Percentiles rank a stretch among this genome's conserved stretches.
These are phyloP conservation scores for Periplaneta americana DNA, from an alignment of 1,140 invertebrate genomes.

Conservation along the genomic window DNA sequence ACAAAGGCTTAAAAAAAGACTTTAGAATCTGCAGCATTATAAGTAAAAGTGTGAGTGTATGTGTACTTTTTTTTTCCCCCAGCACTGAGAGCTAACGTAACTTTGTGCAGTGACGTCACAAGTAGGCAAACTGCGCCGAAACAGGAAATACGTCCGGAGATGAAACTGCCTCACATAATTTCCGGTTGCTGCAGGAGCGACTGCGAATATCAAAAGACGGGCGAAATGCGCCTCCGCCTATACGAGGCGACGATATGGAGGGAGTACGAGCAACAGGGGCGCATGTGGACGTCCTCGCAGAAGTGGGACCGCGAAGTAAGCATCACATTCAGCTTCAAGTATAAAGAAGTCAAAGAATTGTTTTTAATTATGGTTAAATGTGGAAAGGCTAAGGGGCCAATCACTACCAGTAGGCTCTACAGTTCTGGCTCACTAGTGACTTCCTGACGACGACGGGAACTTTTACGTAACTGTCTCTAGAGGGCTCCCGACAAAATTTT, in stretches of 20 bases:
- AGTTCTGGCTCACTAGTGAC: too few species aligned
- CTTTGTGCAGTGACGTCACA: constrained; percentile 1
- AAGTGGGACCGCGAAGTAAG: too few species aligned
- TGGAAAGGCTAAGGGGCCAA: too few species aligned
- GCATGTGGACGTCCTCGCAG: background rate
- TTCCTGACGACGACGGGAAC: too few species aligned
- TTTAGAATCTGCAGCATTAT: background rate
- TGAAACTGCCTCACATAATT: constrained; percentile 12
- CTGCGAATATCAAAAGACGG: constrained; percentile 10
- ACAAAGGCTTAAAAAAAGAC: background rate
- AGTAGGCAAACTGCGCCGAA: constrained; percentile 2
- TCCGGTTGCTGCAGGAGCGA: constrained; percentile 4
- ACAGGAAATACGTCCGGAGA: constrained; percentile 12
- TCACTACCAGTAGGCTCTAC: too few species aligned
- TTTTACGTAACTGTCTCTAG: too few species aligned
- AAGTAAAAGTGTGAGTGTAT: too few species aligned
- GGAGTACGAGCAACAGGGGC: background rate
- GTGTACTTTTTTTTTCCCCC: too few species aligned
- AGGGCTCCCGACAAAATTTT: too few species aligned
- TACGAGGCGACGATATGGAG: background rate
- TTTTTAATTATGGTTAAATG: too few species aligned
- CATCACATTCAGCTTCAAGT: too few species aligned
- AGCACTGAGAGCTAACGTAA: background rate
- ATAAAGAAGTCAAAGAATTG: background rate
- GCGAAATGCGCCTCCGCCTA: constrained; percentile 4